Conservation (phyloP, 2,797 vertebrate genomes). For the Cyprinella venusta region DNA sequence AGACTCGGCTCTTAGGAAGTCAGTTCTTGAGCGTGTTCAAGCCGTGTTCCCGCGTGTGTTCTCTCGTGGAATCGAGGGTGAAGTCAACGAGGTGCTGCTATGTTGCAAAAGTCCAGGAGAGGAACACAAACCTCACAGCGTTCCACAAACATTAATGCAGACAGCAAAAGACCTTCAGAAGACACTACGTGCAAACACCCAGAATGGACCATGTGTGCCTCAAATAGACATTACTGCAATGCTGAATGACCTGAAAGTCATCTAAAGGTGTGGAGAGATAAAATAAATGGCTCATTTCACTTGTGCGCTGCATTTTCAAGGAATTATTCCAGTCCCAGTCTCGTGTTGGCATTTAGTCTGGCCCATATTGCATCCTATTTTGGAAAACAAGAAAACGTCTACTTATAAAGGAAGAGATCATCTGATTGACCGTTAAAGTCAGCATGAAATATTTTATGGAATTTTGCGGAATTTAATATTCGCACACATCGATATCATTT, state of each 20-base stretch:
- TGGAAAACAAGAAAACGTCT: not conserved
- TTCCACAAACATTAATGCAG: slow-evolving; percentile 70
- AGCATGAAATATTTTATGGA: not conserved
- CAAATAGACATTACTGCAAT: slow-evolving; percentile 80
- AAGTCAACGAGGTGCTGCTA: slow-evolving; percentile 93
- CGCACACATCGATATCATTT: too few species aligned
- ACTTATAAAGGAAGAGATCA: not conserved
- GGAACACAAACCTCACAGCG: not conserved
- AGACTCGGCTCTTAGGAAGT: slow-evolving; percentile 79
- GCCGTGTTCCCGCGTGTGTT: slow-evolving; percentile 78
- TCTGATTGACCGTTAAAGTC: not conserved
- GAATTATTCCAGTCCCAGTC: not conserved
- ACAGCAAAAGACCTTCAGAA: slow-evolving; percentile 78
- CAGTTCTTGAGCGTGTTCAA: slow-evolving; percentile 75
- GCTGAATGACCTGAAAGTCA: slow-evolving; percentile 83
- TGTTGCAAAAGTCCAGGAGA: slow-evolving; percentile 71
- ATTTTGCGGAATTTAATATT: not conserved
- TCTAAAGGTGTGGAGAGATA: slow-evolving; percentile 62
- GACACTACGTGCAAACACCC: slow-evolving; percentile 71
- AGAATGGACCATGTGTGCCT: slow-evolving; percentile 70
- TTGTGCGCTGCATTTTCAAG: not conserved
- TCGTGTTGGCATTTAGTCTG: not conserved
- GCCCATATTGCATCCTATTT: not conserved
- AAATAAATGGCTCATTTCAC: not conserved
- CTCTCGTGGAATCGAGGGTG: slow-evolving; percentile 81